These are phyloP conservation scores for Dromococcyx pavoninus DNA, from an alignment of 2,797 vertebrate genomes.

Conservation along the genomic window DNA sequence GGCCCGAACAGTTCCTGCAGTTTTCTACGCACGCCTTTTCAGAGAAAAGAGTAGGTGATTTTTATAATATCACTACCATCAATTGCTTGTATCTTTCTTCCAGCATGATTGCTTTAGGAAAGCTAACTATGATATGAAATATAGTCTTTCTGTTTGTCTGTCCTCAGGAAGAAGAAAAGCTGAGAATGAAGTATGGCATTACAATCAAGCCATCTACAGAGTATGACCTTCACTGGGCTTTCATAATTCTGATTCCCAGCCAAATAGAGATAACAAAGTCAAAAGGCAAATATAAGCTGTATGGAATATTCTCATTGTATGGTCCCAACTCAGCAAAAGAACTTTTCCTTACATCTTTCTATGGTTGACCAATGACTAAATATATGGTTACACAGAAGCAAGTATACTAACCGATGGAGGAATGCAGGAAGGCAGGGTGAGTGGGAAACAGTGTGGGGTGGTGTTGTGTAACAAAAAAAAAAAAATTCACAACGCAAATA, in stretches of 20 bases:
- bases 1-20: background rate
- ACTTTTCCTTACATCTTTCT: background rate
- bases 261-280: background rate
- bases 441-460: rapidly evolving
- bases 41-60: background rate
- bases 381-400: background rate
- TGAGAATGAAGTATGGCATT: slow-evolving; percentile 10
- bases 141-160: slow-evolving; percentile 18
- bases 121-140: slow-evolving; percentile 17
- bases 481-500: background rate
- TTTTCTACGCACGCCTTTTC: background rate
- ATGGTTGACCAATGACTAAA: background rate
- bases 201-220: slow-evolving; percentile 15
- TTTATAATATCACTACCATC: background rate
- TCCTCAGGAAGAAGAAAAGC: slow-evolving; percentile 19
- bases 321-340: background rate
- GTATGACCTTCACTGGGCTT: background rate
- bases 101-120: background rate
- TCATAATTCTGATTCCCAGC: slow-evolving; percentile 3
- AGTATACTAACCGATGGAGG: background rate
- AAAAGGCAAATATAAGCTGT: background rate
- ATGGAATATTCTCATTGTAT: background rate
- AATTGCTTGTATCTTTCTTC: background rate
- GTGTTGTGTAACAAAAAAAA: background rate
- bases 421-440: background rate